Conservation (phyloP, 2,888 invertebrate species). For the Drosophila engyochracea region DNA sequence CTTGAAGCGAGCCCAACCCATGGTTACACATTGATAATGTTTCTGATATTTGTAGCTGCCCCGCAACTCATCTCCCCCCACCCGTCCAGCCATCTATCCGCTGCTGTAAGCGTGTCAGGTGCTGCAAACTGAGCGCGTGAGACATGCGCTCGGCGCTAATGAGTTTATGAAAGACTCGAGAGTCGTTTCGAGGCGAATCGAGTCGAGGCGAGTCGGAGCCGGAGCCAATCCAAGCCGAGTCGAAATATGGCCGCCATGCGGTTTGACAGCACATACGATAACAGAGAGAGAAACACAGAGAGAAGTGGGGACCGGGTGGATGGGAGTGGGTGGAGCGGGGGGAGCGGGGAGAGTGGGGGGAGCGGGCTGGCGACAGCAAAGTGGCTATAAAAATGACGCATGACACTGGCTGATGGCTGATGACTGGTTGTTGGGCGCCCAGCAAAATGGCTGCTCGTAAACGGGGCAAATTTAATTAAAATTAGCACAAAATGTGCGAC, state of each 20-base stretch:
- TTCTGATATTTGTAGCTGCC: not conserved
- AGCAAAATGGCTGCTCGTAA: constrained; percentile 54
- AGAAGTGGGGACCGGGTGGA: not conserved
- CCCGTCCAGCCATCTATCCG: not conserved
- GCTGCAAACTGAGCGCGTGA: constrained; percentile 51
- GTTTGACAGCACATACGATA: constrained; percentile 44
- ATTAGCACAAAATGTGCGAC: constrained; percentile 42
- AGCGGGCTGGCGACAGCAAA: constrained; percentile 26
- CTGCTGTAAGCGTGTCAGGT: constrained; percentile 34
- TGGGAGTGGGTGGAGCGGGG: not conserved
- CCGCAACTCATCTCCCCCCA: not conserved
- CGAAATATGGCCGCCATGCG: constrained; percentile 45
- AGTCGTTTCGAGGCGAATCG: constrained; percentile 1
- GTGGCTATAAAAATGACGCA: constrained; percentile 63
- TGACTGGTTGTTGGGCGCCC: constrained; percentile 35
- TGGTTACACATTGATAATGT: not conserved
- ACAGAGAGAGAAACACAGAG: constrained; percentile 11
- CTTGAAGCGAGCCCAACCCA: not conserved
- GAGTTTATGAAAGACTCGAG: constrained; percentile 54
- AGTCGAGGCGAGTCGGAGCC: not conserved
- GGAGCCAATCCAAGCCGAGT: constrained; percentile 4
- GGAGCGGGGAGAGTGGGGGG: not conserved
- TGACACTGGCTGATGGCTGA: constrained; percentile 43
- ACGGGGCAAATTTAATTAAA: constrained; percentile 54
- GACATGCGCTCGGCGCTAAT: constrained; percentile 60